Base-by-base conservation (phyloP, 2,113 vertebrate species). In the Illadopsis cleaveri region DNA sequence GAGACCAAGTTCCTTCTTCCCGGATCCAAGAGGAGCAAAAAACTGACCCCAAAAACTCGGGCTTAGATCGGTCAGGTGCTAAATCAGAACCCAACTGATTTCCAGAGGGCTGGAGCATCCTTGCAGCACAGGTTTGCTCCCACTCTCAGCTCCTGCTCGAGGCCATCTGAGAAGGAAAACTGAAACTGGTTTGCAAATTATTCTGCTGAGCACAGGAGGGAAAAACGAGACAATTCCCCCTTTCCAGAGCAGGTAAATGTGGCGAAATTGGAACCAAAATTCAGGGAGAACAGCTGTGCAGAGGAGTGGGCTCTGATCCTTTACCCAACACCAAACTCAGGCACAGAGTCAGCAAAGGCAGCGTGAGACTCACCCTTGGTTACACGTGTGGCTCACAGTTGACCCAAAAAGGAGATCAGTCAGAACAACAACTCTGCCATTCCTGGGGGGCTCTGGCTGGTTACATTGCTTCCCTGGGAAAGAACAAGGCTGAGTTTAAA, bases 381-480 rank as follows among this genome's bases (percentile, higher is more conserved):
- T 56, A 60, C 96, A 97, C 0, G 1, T 1, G 60, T 96, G 10
- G 71, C 12, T 93, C 80, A 95, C 48, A 0, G n/a, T 31, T 12
- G 97, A 93, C 90, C 89, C 93, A 3, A 96, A 66, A 11, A 62
- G 76, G 25, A 81, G 93, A 80, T 97, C 95, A 37, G 89, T 93
- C 83, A 96, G 91, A 94, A 94, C 77, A 87, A 80, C 40, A 84
- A 94, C 95, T 92, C 90, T 93, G 96, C 95, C 96, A 0, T 97
- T 91, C 91, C 33, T 38, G 75, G 69, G 95, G 33, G 24, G 15
- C 9, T 82, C 96, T 71, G 96, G 96, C 6, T 56, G 16, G 71
- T 48, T 91, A n/a, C 96, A 97, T 2, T 89, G 38, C 58, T 92
- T 96, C 89, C 96, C 96, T 97, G 96, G 86, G 95, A 75, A 89